These are phyloP conservation scores for Hypotaenidia okinawae DNA, from an alignment of 2,797 vertebrate genomes.

Conservation along the genomic window DNA sequence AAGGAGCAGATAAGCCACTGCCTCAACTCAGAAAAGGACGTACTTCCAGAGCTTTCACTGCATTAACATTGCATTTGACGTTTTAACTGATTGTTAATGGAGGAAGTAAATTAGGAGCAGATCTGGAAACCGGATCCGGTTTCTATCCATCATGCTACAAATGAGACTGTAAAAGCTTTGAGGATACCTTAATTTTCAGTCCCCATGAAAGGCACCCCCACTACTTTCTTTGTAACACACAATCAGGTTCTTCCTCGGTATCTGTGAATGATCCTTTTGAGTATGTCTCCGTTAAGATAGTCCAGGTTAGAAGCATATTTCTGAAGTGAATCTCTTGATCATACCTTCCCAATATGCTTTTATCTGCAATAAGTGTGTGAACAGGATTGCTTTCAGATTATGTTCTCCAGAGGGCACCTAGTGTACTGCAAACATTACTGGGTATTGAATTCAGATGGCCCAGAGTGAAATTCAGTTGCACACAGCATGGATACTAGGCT, in stretches of 20 bases:
- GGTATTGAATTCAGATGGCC: not conserved
- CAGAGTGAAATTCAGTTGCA: not conserved
- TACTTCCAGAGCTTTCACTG: not conserved
- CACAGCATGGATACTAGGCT: not conserved
- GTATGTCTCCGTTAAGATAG: not conserved
- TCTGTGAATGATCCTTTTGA: not conserved
- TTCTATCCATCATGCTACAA: not conserved
- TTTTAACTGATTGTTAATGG: not conserved
- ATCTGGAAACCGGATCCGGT: not conserved
- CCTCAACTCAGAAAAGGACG: not conserved
- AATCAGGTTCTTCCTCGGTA: not conserved
- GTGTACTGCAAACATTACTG: not conserved
- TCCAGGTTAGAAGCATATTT: not conserved
- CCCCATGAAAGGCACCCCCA: not conserved
- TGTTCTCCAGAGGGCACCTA: not conserved
- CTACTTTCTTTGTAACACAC: not conserved
- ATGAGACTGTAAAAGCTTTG: not conserved
- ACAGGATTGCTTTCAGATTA: not conserved
- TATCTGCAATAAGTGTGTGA: not conserved
- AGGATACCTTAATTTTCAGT: not conserved
- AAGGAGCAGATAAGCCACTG: not conserved
- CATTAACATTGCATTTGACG: not conserved
- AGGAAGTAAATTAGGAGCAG: not conserved
- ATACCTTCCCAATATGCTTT: not conserved
- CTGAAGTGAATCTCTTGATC: not conserved